phyloP scores from a whole-genome alignment of 2,797 vertebrate genomes.

The Hyperoplus lanceolatus region DNA sequence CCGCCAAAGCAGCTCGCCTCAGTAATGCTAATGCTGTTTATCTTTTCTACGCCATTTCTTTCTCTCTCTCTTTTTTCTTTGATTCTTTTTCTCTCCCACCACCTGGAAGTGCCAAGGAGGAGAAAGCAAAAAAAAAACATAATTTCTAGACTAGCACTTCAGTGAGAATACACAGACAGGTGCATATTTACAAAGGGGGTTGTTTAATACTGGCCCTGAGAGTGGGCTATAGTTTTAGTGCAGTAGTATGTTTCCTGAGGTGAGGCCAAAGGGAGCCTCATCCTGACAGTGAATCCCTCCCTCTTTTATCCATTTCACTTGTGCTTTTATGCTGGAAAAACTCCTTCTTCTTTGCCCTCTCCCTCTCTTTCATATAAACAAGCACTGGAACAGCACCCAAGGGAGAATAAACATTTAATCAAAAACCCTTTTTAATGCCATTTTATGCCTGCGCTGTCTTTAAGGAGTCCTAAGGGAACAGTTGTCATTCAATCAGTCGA shows the following conservation, averaged over 20 bases:
- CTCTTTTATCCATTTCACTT: conserved; percentile 34
- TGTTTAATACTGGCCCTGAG: conserved; percentile 59
- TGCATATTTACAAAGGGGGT: conserved; percentile 60
- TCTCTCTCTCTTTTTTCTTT: neutral
- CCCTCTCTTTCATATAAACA: conserved; percentile 18
- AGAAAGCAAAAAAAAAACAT: conserved; percentile 36
- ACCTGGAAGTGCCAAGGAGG: conserved; percentile 21
- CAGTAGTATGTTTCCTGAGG: conserved; percentile 65
- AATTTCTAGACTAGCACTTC: conserved; percentile 37
- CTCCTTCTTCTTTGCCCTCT: conserved; percentile 24
- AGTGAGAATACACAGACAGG: conserved; percentile 48
- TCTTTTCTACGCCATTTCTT: conserved; percentile 43
- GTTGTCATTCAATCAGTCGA: conserved; percentile 43
- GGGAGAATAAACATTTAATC: conserved; percentile 58
- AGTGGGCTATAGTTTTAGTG: conserved; percentile 60
- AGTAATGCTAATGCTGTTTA: conserved; percentile 72
- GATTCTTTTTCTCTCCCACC: neutral
- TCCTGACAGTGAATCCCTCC: conserved; percentile 45
- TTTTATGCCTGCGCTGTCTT: conserved; percentile 33
- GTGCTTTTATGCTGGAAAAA: conserved; percentile 37
- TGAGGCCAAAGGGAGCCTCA: conserved; percentile 60
- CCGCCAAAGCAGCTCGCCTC: conserved; percentile 69
- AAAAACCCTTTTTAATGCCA: conserved; percentile 44
- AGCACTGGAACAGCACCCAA: conserved; percentile 24
- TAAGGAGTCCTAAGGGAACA: conserved; percentile 27